Base-by-base conservation (phyloP, 2,888 invertebrate species). In the Chymomyza fuscimana region DNA sequence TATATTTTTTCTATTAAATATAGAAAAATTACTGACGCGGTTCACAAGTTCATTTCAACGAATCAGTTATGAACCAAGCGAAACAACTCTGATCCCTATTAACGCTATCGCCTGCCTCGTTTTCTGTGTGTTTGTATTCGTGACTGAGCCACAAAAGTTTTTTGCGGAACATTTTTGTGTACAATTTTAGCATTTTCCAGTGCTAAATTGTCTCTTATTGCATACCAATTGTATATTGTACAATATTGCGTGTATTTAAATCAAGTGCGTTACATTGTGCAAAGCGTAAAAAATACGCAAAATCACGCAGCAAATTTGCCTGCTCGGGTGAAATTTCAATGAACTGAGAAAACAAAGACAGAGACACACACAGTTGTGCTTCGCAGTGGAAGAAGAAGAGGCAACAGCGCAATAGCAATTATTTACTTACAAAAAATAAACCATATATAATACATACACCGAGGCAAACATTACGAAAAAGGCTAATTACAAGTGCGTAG, bases 291-390 rank as follows among this genome's bases (percentile, higher is more conserved):
- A 83, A 73, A 77, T 80, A 72, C 81, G 73, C 73, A 78, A 80
- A 78, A 77, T 80, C 77, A 61, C 78, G 80, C 76, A 78, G 76
- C 85, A 79, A 77, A 78, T 85, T 87, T 82, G 86, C 81, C 75
- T 67, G 82, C 79, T 85, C 80, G 86, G 85, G 87, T 89, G 89
- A 88, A 90, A 89, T 89, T 89, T 89, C 89, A 89, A 88, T 89
- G 89, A 89, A 87, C 89, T 89, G 89, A 88, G 85, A 87, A 88
- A 88, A 88, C 87, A 89, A 87, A 90, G 88, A 81, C 83, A 86
- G 79, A 76, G 74, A 83, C 69, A 74, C 67, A 71, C 62, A 62
- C 74, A 75, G 51, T 59, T 68, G 70, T 70, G 70, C 73, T 73
- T 77, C 77, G 82, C 69, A 71, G 79, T 79, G 82, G 65, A 71